These are phyloP conservation scores for Typhlomys cinereus DNA, from an alignment of 2,113 vertebrate species.

Conservation along the genomic window DNA sequence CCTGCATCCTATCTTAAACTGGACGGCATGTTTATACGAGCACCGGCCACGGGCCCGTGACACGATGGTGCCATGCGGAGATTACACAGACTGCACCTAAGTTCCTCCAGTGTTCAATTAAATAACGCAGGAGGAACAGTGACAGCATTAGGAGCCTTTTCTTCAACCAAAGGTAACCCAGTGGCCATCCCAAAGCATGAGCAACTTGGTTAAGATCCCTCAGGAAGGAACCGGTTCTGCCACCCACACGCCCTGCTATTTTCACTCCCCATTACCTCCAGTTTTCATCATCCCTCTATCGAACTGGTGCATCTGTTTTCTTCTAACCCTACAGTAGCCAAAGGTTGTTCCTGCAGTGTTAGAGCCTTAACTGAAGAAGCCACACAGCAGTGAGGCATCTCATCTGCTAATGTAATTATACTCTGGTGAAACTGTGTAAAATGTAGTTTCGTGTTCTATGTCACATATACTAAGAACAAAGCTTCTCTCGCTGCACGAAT, in stretches of 20 bases:
- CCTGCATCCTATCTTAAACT: neutral
- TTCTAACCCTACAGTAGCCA: neutral
- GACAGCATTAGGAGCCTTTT: neutral
- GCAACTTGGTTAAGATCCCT: neutral
- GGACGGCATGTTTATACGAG: neutral
- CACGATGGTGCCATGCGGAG: neutral
- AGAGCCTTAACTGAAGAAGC: neutral
- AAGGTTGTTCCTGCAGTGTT: neutral
- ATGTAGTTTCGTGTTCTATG: neutral
- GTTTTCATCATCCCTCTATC: neutral
- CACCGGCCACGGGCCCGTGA: neutral
- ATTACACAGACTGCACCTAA: neutral
- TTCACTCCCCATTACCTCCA: neutral
- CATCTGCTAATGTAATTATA: neutral
- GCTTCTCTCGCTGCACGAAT: neutral
- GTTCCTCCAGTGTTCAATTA: neutral
- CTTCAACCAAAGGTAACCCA: neutral
- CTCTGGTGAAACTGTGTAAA: conserved; percentile 11
- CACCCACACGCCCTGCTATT: neutral
- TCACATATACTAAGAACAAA: neutral
- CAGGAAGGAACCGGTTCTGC: too few species aligned
- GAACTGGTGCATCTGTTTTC: neutral
- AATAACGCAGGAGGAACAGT: neutral
- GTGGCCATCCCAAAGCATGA: neutral
- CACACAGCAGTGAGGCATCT: neutral